Base-by-base conservation (phyloP, 1,140 invertebrate species). In the Bombus sylvicola region DNA sequence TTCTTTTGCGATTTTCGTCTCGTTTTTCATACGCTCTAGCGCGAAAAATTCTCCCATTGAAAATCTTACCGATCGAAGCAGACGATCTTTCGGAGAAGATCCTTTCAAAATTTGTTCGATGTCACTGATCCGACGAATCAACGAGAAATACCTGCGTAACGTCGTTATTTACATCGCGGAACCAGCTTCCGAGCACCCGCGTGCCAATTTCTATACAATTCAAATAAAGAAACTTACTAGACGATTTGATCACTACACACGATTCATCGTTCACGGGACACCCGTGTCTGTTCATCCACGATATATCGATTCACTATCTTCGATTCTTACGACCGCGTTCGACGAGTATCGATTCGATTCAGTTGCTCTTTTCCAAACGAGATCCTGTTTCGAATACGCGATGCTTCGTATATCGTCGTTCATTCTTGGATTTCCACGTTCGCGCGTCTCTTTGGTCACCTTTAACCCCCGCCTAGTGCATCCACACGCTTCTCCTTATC, bases 1-100 rank as follows among this genome's bases (percentile, higher is more conserved):
- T 22, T 53, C 28, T 62, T 62, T 62, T 0, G 59, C 59, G 59
- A 62, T 62, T n/a, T 4, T 10, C 28, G 28, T 62, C 28, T 13
- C 28, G 3, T 28, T 62, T n/a, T 5, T 77, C 64, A 8, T 57
- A 41, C 41, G 62, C 68, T 37, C 72, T 53, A 74, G 31, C 81
- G 69, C 43, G 66, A 78, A 66, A 25, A 62, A 64, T 39, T 28
- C 6, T 69, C 31, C 13, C 37, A 37, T 1, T 8, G 13, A 53
- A 62, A 80, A 64, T 64, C 81, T 73, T 73, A 85, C 76, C 87
- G 76, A 80, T 66, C 57, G 5, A n/a, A 37, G 53, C 10, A 8
- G 31, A 18, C 59, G 2, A 31, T 18, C n/a, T 66, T 15, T 64
- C 62, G 1, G 0, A 3, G 31, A 10, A 5, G n/a, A 4, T 31